Percentiles rank a stretch among this genome's conserved stretches.
Conservation (phyloP, 2,113 vertebrate species). For the Calidris pygmaea region DNA sequence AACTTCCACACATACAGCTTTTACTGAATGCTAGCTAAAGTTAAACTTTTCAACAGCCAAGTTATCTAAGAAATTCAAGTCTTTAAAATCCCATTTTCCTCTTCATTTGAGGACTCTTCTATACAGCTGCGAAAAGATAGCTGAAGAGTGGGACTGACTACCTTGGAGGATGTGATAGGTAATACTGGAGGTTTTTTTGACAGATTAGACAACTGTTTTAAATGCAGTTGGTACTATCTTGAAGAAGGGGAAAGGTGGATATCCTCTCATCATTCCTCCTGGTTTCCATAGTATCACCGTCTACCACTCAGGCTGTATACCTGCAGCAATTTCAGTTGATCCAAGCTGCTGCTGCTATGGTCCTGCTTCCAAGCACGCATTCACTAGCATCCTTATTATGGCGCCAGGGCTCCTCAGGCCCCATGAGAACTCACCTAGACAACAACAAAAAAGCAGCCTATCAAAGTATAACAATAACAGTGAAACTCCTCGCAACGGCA, state of each 20-base stretch:
- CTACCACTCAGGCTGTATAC: neutral
- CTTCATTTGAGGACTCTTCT: neutral
- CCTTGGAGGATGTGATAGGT: neutral
- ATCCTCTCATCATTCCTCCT: neutral
- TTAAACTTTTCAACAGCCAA: neutral
- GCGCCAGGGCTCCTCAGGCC: neutral
- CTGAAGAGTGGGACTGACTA: neutral
- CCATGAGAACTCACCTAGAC: neutral
- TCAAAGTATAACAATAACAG: neutral
- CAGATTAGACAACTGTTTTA: neutral
- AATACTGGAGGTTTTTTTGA: neutral
- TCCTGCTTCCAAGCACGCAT: neutral
- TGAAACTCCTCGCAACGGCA: neutral
- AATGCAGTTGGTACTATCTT: neutral
- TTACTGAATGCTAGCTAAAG: neutral
- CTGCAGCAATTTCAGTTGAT: neutral
- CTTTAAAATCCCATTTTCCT: neutral
- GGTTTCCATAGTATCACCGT: neutral
- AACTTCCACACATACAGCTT: neutral
- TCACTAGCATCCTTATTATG: accelerated
- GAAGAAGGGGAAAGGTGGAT: neutral
- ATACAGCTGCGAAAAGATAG: neutral
- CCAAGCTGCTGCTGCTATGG: neutral
- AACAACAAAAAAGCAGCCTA: neutral
- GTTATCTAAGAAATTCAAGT: neutral